These are phyloP conservation scores for Procambarus virginalis DNA, from an alignment of 1,140 invertebrate species.

Conservation along the genomic window DNA sequence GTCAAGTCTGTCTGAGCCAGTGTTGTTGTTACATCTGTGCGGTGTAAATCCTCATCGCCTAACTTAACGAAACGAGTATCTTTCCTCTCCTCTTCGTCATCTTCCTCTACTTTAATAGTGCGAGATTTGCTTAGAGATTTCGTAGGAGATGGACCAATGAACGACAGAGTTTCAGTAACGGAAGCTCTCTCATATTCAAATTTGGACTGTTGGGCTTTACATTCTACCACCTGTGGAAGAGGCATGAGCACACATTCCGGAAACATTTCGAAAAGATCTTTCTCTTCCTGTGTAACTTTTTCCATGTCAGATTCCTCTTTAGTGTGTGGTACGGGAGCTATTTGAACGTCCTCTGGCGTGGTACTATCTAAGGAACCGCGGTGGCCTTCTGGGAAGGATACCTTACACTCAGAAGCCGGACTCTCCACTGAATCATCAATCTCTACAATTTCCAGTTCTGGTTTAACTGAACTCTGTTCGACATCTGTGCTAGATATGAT, in stretches of 20 bases:
- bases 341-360: constrained; percentile 27
- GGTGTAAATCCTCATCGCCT: constrained; percentile 4
- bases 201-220: constrained; percentile 53
- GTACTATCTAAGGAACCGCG: constrained; percentile 23
- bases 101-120: constrained; percentile 67
- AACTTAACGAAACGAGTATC: constrained; percentile 6
- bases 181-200: constrained; percentile 56
- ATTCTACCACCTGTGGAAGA: constrained; percentile 51
- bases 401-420: constrained; percentile 28
- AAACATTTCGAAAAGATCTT: constrained; percentile 23
- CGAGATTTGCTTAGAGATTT: constrained; percentile 37
- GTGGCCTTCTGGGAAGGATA: constrained; percentile 28
- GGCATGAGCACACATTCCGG: constrained; percentile 39
- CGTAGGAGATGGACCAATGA: constrained; percentile 58
- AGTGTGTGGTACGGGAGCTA: constrained; percentile 14
- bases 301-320: constrained; percentile 6
- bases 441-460: constrained; percentile 43
- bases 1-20: constrained; percentile 13
- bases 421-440: constrained; percentile 34
- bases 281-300: constrained; percentile 18
- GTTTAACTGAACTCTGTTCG: constrained; percentile 5
- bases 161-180: constrained; percentile 63
- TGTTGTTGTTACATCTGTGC: constrained; percentile 14
- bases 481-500: constrained; percentile 5
- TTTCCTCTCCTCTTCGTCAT: constrained; percentile 30